These are phyloP conservation scores for Dasysyrphus tricinctus DNA, from an alignment of 2,888 invertebrate species.

Conservation along the genomic window DNA sequence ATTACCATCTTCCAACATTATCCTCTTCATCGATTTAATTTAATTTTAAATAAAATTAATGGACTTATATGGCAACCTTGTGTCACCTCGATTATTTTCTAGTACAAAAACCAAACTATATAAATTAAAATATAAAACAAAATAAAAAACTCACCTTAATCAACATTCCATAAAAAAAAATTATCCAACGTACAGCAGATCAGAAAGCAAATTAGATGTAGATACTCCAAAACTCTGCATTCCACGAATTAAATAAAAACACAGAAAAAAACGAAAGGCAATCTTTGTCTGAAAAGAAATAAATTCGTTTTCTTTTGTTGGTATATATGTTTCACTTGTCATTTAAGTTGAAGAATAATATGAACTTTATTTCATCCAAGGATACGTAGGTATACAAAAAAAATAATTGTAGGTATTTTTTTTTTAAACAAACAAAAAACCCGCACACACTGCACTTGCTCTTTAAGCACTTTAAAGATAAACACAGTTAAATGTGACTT, in stretches of 20 bases:
- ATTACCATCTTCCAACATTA: too few species aligned
- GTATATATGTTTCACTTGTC: constrained; percentile 4
- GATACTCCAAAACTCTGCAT: background rate
- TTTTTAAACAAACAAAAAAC: background rate
- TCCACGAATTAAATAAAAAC: background rate
- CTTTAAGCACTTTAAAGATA: constrained; percentile 21
- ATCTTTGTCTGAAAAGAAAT: background rate
- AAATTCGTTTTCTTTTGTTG: constrained; percentile 11
- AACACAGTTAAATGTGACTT: constrained; percentile 33
- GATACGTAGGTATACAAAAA: background rate
- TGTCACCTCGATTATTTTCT: background rate
- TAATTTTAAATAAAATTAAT: background rate
- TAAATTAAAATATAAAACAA: background rate
- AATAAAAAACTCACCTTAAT: constrained; percentile 10
- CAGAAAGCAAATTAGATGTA: background rate
- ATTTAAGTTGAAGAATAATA: background rate
- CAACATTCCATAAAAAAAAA: background rate
- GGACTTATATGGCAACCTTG: background rate
- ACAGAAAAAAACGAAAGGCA: background rate
- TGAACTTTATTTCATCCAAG: constrained; percentile 14
- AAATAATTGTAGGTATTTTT: background rate
- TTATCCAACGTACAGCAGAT: constrained; percentile 1
- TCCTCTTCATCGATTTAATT: background rate
- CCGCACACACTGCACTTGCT: constrained; percentile 20
- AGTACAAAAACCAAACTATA: background rate